These are phyloP conservation scores for Amphipyra berbera DNA, from an alignment of 2,888 invertebrate genomes.

Conservation along the genomic window DNA sequence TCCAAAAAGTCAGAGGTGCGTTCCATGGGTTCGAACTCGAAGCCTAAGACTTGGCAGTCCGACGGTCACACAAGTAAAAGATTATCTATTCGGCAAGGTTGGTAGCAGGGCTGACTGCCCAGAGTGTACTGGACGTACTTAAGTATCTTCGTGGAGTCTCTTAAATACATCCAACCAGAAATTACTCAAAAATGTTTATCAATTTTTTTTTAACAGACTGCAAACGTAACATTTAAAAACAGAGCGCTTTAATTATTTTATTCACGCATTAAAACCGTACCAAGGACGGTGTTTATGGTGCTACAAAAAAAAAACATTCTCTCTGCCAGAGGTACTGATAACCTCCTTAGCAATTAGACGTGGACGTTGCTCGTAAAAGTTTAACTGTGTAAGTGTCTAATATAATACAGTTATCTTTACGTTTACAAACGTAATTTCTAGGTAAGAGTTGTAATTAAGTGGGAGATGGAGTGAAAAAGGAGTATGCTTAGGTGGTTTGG, in stretches of 20 bases:
- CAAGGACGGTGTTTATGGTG: constrained; percentile 53
- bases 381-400: constrained; percentile 42
- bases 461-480: not conserved
- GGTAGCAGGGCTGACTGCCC: too few relatives aligned
- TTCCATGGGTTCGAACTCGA: too few relatives aligned
- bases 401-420: constrained; percentile 53
- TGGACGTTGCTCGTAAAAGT: constrained; percentile 49
- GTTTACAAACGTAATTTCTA: constrained; percentile 38
- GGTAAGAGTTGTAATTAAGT: constrained; percentile 31
- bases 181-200: not conserved
- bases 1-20: too few relatives aligned
- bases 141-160: too few relatives aligned
- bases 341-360: constrained; percentile 56
- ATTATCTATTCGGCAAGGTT: too few relatives aligned
- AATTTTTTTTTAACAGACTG: constrained; percentile 19
- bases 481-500: too few relatives aligned
- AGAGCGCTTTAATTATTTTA: constrained; percentile 51
- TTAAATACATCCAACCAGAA: too few relatives aligned
- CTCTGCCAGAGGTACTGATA: constrained; percentile 47
- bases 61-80: too few relatives aligned
- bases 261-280: constrained; percentile 50
- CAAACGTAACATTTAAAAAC: constrained; percentile 37
- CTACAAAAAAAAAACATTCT: constrained; percentile 51
- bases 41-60: too few relatives aligned
- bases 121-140: too few relatives aligned